Evolutionary conservation across 1,140 invertebrate species (phyloP), one percentile per base, ranked within the genome.

Genomic region (Anastrepha ludens): DNA sequence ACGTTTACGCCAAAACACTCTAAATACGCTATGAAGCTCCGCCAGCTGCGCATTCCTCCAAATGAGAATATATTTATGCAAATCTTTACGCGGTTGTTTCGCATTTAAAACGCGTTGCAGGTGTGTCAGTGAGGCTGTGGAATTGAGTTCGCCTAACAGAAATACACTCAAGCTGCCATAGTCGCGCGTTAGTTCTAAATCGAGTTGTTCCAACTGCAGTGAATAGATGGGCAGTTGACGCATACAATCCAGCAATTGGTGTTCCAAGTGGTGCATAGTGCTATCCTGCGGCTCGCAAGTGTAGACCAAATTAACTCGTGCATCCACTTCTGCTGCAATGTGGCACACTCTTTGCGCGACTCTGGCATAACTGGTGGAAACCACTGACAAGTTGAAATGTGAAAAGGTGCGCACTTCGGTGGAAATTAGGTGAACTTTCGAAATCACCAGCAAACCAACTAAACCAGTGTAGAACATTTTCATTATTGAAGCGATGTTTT

Each of bases 61-160:
- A 3, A 92, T 47, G 9, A 92, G 92, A 11, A 92, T 58, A 87
- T 92, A 92, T 81, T 91, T 91, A 47, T 92, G 91, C 2, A 90
- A 58, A 9, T 90, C 90, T 1, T 91, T 91, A 0, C 88, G 87
- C 0, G 55, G 64, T 87, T 92, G 91, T 7, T 74, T 88, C 4
- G 90, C 86, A 90, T 92, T 92, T 5, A 92, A 29, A 13, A 92
- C 91, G 0, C 90, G 89, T 41, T 88, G 87, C 8, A 90, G 86
- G 7, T 90, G 4, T 5, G 88, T 65, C 1, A 88, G 89, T 2
- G 62, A 60, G 1, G 65, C 39, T 2, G 86, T 86, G 6, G n/a
- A 20, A 74, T 50, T 89, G 8, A 20, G 1, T 2, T 70, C 87
- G 0, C 89, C 89, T 44, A 92, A 87, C 0, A 89, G 85, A 58